Evolutionary conservation across 2,113 vertebrate genomes (phyloP).

Genomic region (Elgaria multicarinata): DNA sequence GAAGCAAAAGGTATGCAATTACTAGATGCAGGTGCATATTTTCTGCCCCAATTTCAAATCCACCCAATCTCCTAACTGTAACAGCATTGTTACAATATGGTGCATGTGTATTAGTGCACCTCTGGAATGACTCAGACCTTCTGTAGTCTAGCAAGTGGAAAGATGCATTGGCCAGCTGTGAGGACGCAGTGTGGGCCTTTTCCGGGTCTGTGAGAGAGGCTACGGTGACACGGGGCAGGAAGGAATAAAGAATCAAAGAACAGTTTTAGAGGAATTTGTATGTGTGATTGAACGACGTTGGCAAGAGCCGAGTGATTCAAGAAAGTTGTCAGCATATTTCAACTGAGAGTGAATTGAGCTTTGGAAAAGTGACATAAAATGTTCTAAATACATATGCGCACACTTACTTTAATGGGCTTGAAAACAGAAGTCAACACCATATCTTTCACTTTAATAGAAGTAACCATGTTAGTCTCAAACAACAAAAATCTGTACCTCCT

Average conservation of each 20-base stretch:
- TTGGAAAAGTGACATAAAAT: background rate
- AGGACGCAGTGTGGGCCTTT: conserved; percentile 7
- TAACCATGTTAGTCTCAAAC: background rate
- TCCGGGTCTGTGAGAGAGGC: conserved; percentile 11
- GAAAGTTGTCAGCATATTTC: conserved; percentile 27
- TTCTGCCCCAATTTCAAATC: conserved; percentile 35
- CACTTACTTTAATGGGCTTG: background rate
- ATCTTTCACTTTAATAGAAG: background rate
- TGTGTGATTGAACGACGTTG: background rate
- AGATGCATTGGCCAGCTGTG: conserved; percentile 12
- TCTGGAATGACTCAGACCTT: background rate
- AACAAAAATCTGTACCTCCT: background rate
- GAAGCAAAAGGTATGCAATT: background rate
- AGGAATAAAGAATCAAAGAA: background rate
- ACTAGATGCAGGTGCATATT: background rate
- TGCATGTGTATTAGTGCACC: background rate
- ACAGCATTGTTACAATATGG: background rate
- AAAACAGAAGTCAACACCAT: background rate
- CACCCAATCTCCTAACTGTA: conserved; percentile 16
- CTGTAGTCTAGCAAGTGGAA: conserved; percentile 16
- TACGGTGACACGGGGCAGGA: background rate
- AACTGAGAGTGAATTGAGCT: conserved; percentile 38
- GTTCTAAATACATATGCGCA: background rate
- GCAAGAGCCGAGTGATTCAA: background rate
- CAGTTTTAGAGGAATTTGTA: conserved; percentile 1